These are phyloP conservation scores for Scyliorhinus canicula DNA, from an alignment of 2,797 vertebrate species.

Conservation along the genomic window DNA sequence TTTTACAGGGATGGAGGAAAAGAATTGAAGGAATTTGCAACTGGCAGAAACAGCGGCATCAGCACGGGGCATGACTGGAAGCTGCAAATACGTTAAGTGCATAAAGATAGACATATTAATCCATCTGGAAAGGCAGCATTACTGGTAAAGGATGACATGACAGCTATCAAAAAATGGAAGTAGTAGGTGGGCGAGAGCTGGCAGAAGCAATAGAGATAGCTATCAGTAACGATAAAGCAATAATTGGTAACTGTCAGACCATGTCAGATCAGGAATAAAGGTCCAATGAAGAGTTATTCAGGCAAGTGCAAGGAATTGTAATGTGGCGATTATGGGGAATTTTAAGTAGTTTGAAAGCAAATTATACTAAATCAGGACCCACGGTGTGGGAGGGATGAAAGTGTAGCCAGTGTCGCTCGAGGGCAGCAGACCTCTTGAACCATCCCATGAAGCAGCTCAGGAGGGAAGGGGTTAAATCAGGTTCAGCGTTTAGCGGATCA, in stretches of 20 bases:
- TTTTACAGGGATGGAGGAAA: background rate
- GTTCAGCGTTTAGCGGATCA: background rate
- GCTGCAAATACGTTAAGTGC: background rate
- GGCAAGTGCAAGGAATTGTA: background rate
- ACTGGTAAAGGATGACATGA: background rate
- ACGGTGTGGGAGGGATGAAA: background rate
- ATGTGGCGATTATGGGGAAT: background rate
- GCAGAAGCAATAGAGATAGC: background rate
- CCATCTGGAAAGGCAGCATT: background rate
- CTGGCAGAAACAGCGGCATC: background rate
- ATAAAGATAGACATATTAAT: background rate
- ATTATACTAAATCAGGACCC: background rate
- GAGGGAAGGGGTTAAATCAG: background rate
- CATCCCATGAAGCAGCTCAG: background rate
- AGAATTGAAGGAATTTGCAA: background rate
- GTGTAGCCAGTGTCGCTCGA: background rate
- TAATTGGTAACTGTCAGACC: conserved; percentile 5
- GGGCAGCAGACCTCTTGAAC: background rate
- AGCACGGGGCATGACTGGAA: background rate
- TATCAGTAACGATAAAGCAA: background rate
- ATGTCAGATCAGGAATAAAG: background rate
- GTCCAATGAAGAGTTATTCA: background rate
- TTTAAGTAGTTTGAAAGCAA: background rate
- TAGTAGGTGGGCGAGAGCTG: background rate
- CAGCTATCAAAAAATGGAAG: background rate